Percentiles rank a stretch among this genome's conserved stretches.
Evolutionary conservation across 2,888 invertebrate species (phyloP).

Genomic region (Quadriops clusia): DNA sequence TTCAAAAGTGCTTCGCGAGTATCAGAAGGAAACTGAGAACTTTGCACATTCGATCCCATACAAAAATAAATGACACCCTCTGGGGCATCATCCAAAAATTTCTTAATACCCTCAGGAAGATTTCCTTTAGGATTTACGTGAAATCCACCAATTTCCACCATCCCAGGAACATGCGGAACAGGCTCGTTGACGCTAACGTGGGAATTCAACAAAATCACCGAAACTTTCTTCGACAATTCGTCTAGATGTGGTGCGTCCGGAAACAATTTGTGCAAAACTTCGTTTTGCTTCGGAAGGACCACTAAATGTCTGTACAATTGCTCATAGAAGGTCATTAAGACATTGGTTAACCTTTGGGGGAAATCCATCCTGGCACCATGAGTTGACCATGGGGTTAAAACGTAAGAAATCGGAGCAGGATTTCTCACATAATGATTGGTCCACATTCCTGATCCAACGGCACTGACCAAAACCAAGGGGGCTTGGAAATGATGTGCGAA

Average conservation of each 20-base stretch:
- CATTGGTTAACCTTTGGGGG: conserved; percentile 42
- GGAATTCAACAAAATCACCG: conserved; percentile 25
- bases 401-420: conserved; percentile 38
- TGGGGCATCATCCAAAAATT: conserved; percentile 8
- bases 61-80: conserved; percentile 9
- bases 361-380: conserved; percentile 40
- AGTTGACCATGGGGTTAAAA: conserved; percentile 37
- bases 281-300: conserved; percentile 19
- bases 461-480: conserved; percentile 32
- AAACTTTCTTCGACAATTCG: conserved; percentile 22
- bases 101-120: conserved; percentile 8
- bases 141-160: conserved; percentile 45
- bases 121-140: conserved; percentile 28
- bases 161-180: conserved; percentile 41
- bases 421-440: conserved; percentile 40
- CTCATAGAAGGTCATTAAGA: conserved; percentile 23
- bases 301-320: conserved; percentile 15
- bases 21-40: conserved; percentile 4
- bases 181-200: conserved; percentile 41
- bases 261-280: conserved; percentile 23
- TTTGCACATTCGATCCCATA: conserved; percentile 7
- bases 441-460: conserved; percentile 36
- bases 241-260: conserved; percentile 21
- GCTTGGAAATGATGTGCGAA: conserved; percentile 31
- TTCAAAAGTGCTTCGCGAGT: conserved; percentile 16